Percentiles rank a stretch among this genome's conserved stretches.
Evolutionary conservation across 2,797 vertebrate genomes (phyloP).

Genomic region (Gymnothorax reevesii): DNA sequence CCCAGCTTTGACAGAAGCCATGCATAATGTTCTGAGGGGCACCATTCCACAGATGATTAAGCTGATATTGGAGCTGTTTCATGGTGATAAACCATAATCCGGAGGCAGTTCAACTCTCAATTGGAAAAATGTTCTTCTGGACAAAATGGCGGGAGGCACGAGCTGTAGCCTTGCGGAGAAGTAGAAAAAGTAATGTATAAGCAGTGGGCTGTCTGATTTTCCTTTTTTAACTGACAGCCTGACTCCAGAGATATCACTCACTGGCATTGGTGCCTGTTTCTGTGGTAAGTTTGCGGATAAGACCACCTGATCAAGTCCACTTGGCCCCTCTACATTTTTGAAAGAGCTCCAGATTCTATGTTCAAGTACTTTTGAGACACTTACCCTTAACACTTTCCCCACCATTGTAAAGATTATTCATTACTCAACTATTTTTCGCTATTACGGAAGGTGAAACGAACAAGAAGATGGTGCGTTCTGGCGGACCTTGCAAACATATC

Average conservation of each 20-base stretch:
- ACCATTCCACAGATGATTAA: conserved; percentile 1
- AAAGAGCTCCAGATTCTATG: no score
- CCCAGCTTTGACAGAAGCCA: neutral
- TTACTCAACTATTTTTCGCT: no score
- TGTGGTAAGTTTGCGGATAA: neutral
- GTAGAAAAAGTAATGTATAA: neutral
- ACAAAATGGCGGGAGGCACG: neutral
- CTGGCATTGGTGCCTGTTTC: neutral
- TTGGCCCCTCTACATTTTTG: no score
- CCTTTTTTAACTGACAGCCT: neutral
- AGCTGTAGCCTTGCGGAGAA: neutral
- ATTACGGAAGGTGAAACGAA: no score
- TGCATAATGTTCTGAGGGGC: neutral
- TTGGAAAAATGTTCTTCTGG: neutral
- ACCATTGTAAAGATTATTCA: no score
- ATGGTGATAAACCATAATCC: neutral
- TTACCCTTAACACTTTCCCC: no score
- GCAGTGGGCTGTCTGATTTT: neutral
- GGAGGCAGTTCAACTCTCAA: neutral
- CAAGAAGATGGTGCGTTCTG: no score
- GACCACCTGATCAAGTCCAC: neutral
- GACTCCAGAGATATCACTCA: neutral
- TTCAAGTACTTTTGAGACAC: no score
- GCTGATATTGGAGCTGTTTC: neutral
- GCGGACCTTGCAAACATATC: no score